Percentiles rank a stretch among this genome's conserved stretches.
These are phyloP conservation scores for Zootermopsis nevadensis DNA, from an alignment of 2,888 invertebrate species.

Conservation along the genomic window DNA sequence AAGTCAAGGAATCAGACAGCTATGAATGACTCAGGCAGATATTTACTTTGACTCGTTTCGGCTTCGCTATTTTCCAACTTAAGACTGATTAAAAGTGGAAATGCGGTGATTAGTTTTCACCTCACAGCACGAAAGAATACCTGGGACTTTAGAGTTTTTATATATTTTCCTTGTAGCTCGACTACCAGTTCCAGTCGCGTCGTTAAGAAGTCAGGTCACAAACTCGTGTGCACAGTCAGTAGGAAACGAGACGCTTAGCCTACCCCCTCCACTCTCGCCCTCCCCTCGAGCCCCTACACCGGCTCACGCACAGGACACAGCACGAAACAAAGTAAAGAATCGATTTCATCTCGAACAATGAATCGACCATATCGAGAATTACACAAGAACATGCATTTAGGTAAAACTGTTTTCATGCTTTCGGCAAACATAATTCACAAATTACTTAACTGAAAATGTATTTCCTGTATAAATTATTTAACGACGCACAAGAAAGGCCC, in stretches of 20 bases:
- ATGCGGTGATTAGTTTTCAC: background rate
- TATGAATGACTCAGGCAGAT: no score
- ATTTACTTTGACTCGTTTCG: background rate
- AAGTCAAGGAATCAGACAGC: no score
- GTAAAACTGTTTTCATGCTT: no score
- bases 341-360: no score
- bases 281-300: background rate
- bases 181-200: constrained; percentile 1
- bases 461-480: no score
- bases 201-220: constrained; percentile 7
- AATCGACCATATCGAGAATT: no score
- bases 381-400: no score
- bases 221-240: background rate
- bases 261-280: background rate
- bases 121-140: background rate
- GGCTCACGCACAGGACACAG: background rate
- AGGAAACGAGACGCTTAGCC: background rate
- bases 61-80: background rate
- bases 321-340: background rate
- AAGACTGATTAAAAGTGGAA: constrained; percentile 14
- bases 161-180: background rate
- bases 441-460: no score
- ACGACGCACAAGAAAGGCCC: no score
- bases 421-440: no score
- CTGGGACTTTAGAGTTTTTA: background rate